Conservation (phyloP, 2,797 vertebrate genomes). For the Varecia variegata region DNA sequence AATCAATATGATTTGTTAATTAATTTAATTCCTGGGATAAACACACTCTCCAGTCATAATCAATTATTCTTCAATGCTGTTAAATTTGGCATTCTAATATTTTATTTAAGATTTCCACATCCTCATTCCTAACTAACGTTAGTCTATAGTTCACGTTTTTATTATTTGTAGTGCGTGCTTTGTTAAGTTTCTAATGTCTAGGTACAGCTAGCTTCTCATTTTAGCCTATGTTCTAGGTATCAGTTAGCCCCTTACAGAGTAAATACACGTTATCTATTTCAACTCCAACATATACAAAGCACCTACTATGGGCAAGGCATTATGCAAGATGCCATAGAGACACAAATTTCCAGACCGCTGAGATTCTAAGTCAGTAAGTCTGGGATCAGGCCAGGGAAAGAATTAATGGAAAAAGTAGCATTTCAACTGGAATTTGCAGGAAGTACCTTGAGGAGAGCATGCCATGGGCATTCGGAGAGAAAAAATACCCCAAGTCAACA, state of each 20-base stretch:
- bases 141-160: not conserved
- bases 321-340: not conserved
- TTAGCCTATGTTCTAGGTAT: not conserved
- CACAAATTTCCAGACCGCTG: not conserved
- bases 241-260: not conserved
- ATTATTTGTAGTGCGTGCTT: not conserved
- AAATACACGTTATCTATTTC: not conserved
- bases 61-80: not conserved
- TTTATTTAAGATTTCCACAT: conserved; percentile 44
- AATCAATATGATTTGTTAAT: conserved; percentile 3
- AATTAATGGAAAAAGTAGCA: not conserved
- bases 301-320: not conserved
- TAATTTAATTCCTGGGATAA: conserved; percentile 32
- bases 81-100: conserved; percentile 8
- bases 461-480: not conserved
- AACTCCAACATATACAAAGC: not conserved
- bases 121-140: conserved; percentile 21
- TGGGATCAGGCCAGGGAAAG: not conserved
- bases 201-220: not conserved
- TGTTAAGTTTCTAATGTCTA: not conserved
- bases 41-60: not conserved
- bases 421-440: not conserved
- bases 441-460: not conserved
- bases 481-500: not conserved
- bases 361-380: not conserved